Conservation (phyloP, 2,888 invertebrate species). For the Sympetrum striolatum region DNA sequence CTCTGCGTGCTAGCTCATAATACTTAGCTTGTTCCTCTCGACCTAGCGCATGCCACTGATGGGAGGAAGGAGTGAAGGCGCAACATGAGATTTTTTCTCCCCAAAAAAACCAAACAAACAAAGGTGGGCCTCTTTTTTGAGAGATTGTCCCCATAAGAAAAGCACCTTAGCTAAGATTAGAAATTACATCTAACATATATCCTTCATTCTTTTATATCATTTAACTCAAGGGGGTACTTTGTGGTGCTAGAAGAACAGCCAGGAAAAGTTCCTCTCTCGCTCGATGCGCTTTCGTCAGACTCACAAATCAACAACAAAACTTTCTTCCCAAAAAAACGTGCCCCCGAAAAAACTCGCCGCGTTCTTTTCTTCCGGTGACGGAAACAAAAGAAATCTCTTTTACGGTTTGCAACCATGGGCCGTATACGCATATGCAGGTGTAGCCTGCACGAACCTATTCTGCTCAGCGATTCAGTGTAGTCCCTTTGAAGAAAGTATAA, state of each 20-base stretch:
- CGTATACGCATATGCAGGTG: constrained; percentile 47
- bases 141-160: not conserved
- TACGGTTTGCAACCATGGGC: constrained; percentile 42
- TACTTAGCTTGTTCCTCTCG: constrained; percentile 99
- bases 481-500: constrained; percentile 53
- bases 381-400: constrained; percentile 7
- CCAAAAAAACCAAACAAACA: constrained; percentile 44
- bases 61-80: constrained; percentile 59
- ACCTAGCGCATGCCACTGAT: constrained; percentile 99
- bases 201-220: not conserved
- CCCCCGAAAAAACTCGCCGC: not conserved
- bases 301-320: not conserved
- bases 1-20: constrained; percentile 98
- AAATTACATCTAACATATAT: constrained; percentile 29
- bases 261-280: constrained; percentile 53
- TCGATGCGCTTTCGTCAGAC: not conserved
- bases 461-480: constrained; percentile 51
- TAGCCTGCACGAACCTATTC: constrained; percentile 48
- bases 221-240: constrained; percentile 35
- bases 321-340: not conserved
- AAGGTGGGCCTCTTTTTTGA: constrained; percentile 13
- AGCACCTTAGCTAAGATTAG: not conserved
- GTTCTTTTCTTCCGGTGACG: not conserved
- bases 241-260: constrained; percentile 75
- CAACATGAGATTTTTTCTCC: constrained; percentile 55